phyloP scores from a whole-genome alignment of 2,113 vertebrate genomes.

The Azemiops feae region DNA sequence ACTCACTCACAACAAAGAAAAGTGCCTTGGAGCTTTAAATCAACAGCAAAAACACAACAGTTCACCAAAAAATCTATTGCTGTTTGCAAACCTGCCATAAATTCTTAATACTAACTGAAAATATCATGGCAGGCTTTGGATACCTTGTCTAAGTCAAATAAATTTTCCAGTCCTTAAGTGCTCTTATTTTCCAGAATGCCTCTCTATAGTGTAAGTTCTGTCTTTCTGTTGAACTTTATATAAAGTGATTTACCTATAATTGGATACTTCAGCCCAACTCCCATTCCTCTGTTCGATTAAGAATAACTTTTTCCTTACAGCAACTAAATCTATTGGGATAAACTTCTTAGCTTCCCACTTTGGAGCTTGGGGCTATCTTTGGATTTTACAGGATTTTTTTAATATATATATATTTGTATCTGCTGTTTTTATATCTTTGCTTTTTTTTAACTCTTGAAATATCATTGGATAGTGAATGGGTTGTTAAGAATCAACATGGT shows the following conservation, averaged over 20 bases:
- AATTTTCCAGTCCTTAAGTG: slow-evolving; percentile 16
- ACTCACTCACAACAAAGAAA: neutral
- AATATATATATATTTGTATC: no score
- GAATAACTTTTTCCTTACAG: neutral
- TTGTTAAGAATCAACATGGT: neutral
- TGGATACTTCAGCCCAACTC: neutral
- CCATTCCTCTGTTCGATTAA: neutral
- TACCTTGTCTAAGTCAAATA: slow-evolving; percentile 18
- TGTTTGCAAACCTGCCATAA: slow-evolving; percentile 25
- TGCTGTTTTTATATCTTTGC: no score
- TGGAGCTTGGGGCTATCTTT: neutral
- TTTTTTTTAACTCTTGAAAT: neutral
- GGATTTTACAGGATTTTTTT: neutral
- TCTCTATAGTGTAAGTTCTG: neutral
- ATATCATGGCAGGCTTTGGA: neutral
- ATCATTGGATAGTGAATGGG: neutral
- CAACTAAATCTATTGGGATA: neutral
- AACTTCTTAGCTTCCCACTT: neutral
- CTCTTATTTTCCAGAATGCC: slow-evolving; percentile 20
- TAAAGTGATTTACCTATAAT: slow-evolving; percentile 10
- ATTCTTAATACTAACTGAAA: slow-evolving; percentile 15
- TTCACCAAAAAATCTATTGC: slow-evolving; percentile 13
- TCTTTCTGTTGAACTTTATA: neutral
- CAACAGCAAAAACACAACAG: slow-evolving; percentile 7
- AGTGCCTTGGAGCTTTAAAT: slow-evolving; percentile 10